Evolutionary conservation across 2,888 invertebrate genomes (phyloP).

Genomic region (Aphidoletes aphidimyza): DNA sequence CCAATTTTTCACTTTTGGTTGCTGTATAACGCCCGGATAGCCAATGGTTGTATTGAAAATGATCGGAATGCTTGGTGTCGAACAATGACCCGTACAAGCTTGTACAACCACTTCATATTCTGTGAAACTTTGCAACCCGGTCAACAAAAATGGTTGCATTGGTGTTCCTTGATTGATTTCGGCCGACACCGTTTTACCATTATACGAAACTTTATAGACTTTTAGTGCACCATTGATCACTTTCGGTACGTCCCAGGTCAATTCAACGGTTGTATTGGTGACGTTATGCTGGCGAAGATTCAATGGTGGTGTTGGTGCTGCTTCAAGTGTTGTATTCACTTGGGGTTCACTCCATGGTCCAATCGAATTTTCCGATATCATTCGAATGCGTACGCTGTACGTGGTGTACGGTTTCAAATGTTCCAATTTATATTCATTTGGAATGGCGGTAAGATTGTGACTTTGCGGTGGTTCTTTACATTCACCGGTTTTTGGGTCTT

Average conservation of each 20-base stretch:
- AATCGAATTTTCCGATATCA: constrained; percentile 67
- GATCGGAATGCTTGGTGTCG: constrained; percentile 55
- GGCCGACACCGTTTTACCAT: constrained; percentile 23
- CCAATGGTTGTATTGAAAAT: constrained; percentile 56
- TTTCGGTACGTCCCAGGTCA: constrained; percentile 75
- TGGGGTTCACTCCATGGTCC: constrained; percentile 70
- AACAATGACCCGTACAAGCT: constrained; percentile 56
- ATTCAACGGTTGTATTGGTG: constrained; percentile 71
- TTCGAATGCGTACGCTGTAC: constrained; percentile 74
- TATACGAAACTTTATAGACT: constrained; percentile 55
- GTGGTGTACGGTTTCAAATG: constrained; percentile 76
- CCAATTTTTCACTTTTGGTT: constrained; percentile 34
- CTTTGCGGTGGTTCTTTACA: constrained; percentile 69
- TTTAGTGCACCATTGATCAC: constrained; percentile 73
- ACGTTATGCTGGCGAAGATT: constrained; percentile 68
- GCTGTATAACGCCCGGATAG: constrained; percentile 55
- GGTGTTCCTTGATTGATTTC: constrained; percentile 50
- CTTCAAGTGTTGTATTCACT: constrained; percentile 75
- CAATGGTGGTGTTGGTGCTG: constrained; percentile 70
- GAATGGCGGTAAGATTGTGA: constrained; percentile 53
- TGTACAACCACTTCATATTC: constrained; percentile 56
- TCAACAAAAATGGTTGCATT: constrained; percentile 41
- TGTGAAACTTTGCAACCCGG: constrained; percentile 55
- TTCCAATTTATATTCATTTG: constrained; percentile 67
- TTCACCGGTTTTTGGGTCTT: constrained; percentile 62